These are phyloP conservation scores for Pristis pectinata DNA, from an alignment of 2,797 vertebrate species.

Conservation along the genomic window DNA sequence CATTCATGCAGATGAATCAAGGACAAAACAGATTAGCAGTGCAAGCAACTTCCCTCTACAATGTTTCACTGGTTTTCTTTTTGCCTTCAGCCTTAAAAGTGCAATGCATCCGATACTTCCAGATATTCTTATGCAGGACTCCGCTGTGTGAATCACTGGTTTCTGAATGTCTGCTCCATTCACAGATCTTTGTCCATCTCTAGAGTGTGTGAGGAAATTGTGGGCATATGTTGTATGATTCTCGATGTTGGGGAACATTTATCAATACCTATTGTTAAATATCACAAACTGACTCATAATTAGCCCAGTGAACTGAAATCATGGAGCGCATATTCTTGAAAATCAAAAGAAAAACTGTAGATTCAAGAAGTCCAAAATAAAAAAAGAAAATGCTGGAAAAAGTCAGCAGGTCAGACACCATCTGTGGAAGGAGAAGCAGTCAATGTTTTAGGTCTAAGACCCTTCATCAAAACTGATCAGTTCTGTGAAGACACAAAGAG, in stretches of 20 bases:
- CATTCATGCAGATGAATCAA: not conserved
- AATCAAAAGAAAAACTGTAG: too few species aligned
- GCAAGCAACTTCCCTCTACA: not conserved
- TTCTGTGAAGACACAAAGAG: too few species aligned
- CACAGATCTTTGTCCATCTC: too few species aligned
- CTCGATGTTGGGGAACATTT: not conserved
- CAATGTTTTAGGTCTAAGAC: too few species aligned
- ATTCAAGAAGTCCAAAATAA: too few species aligned
- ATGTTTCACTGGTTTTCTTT: not conserved
- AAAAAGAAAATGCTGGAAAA: too few species aligned
- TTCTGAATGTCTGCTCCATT: not conserved
- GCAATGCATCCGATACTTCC: not conserved
- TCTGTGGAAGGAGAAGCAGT: too few species aligned
- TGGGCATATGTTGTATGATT: not conserved
- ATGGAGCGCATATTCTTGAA: not conserved
- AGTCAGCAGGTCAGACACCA: too few species aligned
- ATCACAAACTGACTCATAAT: not conserved
- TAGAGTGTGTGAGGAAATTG: not conserved
- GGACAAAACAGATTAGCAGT: not conserved
- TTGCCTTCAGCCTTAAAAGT: not conserved
- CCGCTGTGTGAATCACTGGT: not conserved
- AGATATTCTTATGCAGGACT: not conserved
- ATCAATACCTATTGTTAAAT: not conserved
- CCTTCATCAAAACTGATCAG: too few species aligned
- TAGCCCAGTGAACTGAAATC: not conserved